Percentiles rank a stretch among this genome's conserved stretches.
Conservation (phyloP, 1,140 invertebrate genomes). For the Lasioglossum albipes region DNA sequence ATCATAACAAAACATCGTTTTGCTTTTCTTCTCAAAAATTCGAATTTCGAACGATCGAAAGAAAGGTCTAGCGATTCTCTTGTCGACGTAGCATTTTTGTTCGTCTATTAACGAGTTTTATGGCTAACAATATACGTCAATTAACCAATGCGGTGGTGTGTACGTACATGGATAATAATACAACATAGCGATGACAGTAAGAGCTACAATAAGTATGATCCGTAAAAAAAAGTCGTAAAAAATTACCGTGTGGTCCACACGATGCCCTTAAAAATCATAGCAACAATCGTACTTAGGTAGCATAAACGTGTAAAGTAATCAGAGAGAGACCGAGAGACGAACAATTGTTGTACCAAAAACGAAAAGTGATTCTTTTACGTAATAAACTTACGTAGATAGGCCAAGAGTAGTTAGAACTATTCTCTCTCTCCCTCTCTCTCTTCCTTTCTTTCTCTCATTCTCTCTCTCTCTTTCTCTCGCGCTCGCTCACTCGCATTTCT, state of each 20-base stretch:
- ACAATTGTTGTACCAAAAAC: constrained; percentile 41
- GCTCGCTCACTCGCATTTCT: constrained; percentile 51
- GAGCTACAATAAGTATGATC: constrained; percentile 33
- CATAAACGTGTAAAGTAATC: constrained; percentile 30
- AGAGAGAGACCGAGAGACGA: constrained; percentile 56
- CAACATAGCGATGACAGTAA: constrained; percentile 33
- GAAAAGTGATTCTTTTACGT: constrained; percentile 44
- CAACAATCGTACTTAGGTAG: constrained; percentile 32
- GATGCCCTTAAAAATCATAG: constrained; percentile 33
- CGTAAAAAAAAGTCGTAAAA: constrained; percentile 27
- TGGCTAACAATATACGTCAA: constrained; percentile 50
- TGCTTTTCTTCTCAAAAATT: neutral
- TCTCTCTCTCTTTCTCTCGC: too few species aligned
- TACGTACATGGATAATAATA: constrained; percentile 54
- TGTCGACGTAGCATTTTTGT: constrained; percentile 16
- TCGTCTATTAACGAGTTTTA: constrained; percentile 30
- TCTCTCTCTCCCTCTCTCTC: constrained; percentile 17
- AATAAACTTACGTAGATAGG: constrained; percentile 64
- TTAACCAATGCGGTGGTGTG: constrained; percentile 50
- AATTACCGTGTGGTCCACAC: constrained; percentile 47
- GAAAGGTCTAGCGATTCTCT: constrained; percentile 19
- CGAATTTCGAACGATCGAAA: constrained; percentile 7
- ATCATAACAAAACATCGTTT: neutral
- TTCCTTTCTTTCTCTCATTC: too few species aligned
- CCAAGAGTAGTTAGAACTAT: constrained; percentile 72